Base-by-base conservation (phyloP, 1,140 invertebrate genomes). In the Metaphire vulgaris region DNA sequence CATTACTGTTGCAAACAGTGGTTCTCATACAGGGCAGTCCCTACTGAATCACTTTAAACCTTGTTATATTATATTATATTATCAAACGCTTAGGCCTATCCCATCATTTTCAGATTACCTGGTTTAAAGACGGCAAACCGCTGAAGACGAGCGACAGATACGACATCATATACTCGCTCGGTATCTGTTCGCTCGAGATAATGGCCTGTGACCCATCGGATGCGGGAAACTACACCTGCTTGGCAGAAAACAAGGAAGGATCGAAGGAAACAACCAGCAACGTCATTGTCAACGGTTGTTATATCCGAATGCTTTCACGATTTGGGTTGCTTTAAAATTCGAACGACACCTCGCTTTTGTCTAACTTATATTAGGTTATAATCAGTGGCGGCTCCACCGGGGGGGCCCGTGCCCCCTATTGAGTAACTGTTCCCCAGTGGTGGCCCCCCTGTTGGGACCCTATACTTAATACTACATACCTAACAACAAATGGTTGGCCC, bases 101-200 rank as follows among this genome's bases (percentile, higher is more conserved):
- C 67, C 26, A 14, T 1, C 30, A 64, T 33, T 69, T 56, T 72
- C 83, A 90, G 89, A 88, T 91, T 29, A 89, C 89, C 83, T 92
- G 97, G 97, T 95, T 90, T 88, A 98, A 97, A 86, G 95, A 98
- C 84, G 92, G 91, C 31, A 89, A 90, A 74, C 97, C 98, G 85
- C 87, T 99, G 1, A 92, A 91, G 30, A 94, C 93, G 69, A 80
- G 81, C 75, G 81, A 80, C 64, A 81, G 82, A 84, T 92, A 93
- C 82, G 93, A 97, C 82, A 81, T 85, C 72, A 56, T 34, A 26
- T 83, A 85, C 72, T 83, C 93, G 0, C 94, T 96, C 84, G 97
- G 97, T 80, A 96, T 99, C 1, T 92, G 97, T 41, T 83, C 86
- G 0, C 90, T 99, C 87, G 97, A 99, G 89, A 98, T 99, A 76